phyloP scores from a whole-genome alignment of 2,113 vertebrate species.

The Calyptommatus sinebrachiatus region DNA sequence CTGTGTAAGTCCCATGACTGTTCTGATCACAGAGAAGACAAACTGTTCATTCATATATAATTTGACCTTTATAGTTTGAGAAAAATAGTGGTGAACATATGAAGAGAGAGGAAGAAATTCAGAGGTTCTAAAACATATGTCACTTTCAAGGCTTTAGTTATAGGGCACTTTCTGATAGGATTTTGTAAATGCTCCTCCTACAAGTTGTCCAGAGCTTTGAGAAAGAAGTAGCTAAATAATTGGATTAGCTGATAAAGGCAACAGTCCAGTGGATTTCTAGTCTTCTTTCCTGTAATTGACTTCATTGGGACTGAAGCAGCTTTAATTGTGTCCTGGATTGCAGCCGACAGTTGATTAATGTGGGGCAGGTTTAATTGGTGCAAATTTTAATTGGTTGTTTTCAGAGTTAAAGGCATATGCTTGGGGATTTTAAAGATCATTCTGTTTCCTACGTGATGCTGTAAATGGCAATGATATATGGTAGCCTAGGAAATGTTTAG shows the following conservation, averaged over 20 bases:
- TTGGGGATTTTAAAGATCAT: not conserved
- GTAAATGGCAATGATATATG: not conserved
- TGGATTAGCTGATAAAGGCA: too few relatives aligned
- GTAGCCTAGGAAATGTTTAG: not conserved
- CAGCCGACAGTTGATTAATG: not conserved
- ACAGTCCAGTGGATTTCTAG: not conserved
- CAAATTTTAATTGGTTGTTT: not conserved
- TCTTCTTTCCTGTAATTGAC: not conserved
- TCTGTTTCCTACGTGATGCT: not conserved
- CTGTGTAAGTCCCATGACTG: too few relatives aligned
- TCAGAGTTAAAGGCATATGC: not conserved
- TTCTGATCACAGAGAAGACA: not conserved
- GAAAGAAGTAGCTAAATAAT: too few relatives aligned
- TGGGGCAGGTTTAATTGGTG: not conserved
- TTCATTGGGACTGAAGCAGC: not conserved
- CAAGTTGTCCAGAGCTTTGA: too few relatives aligned
- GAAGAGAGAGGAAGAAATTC: too few relatives aligned
- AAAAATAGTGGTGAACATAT: too few relatives aligned
- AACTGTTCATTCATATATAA: not conserved
- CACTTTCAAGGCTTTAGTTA: too few relatives aligned
- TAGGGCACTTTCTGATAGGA: too few relatives aligned
- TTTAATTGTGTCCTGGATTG: not conserved
- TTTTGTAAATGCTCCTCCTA: too few relatives aligned
- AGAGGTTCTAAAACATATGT: too few relatives aligned
- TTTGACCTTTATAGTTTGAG: too few relatives aligned